Conservation (phyloP, 2,888 invertebrate species). For the Ormyrus pomaceus region DNA sequence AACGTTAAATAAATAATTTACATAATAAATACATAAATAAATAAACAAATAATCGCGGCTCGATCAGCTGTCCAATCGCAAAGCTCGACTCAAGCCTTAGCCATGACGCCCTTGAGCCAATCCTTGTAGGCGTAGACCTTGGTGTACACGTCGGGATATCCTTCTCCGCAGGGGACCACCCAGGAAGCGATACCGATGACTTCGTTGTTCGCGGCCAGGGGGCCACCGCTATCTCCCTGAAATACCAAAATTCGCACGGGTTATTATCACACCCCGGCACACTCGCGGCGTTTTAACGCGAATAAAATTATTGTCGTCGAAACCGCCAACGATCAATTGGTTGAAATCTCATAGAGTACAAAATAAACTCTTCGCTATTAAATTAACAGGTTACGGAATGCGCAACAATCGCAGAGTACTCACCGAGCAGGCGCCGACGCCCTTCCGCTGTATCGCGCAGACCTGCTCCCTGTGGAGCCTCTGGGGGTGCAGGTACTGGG, state of each 20-base stretch:
- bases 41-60: too few relatives aligned
- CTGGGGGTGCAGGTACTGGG: not conserved
- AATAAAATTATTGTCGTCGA: too few relatives aligned
- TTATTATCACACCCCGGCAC: too few relatives aligned
- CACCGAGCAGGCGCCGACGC: constrained; percentile 14
- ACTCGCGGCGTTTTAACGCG: too few relatives aligned
- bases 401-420: not conserved
- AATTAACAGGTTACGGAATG: not conserved
- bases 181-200: constrained; percentile 58
- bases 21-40: too few relatives aligned
- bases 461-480: constrained; percentile 14
- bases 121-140: constrained; percentile 53
- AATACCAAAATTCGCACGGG: constrained; percentile 10
- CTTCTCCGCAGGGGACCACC: constrained; percentile 52
- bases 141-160: constrained; percentile 58
- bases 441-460: constrained; percentile 12
- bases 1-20: too few relatives aligned
- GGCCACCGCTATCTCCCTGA: constrained; percentile 61
- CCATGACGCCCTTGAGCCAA: constrained; percentile 14
- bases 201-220: constrained; percentile 49
- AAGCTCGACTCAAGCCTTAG: too few relatives aligned
- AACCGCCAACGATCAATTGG: too few relatives aligned
- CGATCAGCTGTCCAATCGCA: too few relatives aligned
- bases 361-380: not conserved
- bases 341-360: not conserved